phyloP scores from a whole-genome alignment of 2,113 vertebrate genomes.

The Malurus alboscapulatus region DNA sequence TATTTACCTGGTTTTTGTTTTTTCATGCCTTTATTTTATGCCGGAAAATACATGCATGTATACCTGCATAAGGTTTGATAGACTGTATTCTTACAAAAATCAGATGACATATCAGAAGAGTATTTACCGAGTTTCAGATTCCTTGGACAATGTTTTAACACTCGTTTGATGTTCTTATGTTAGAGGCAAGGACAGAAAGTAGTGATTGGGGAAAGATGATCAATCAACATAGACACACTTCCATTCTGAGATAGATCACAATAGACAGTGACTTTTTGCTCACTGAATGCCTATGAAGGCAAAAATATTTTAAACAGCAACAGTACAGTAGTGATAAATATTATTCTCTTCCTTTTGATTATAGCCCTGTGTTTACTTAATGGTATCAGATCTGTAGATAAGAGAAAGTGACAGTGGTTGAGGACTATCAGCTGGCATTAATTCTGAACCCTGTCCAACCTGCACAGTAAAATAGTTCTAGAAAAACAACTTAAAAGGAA shows the following conservation, averaged over 20 bases:
- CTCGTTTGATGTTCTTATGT: background rate
- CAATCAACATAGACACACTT: background rate
- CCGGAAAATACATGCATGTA: background rate
- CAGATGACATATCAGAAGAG: rapidly evolving
- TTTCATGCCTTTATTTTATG: background rate
- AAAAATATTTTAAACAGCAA: background rate
- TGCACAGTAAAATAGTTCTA: background rate
- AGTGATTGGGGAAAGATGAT: background rate
- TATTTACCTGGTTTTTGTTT: background rate
- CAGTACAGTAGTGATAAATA: background rate
- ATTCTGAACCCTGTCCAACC: background rate
- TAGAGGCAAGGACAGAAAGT: background rate
- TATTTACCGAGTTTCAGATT: background rate
- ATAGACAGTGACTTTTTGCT: background rate
- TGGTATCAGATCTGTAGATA: background rate
- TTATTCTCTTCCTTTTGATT: background rate
- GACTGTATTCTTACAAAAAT: background rate
- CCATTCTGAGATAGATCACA: background rate
- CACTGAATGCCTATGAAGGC: background rate
- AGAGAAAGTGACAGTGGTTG: background rate
- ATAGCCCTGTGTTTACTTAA: background rate
- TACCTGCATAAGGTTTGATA: background rate
- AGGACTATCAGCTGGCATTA: background rate
- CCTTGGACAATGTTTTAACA: background rate
- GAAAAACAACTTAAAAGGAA: background rate